A percentile compares a stretch with the other conserved stretches of the same genome.
Conservation (phyloP, 2,113 vertebrate species). For the Rostratula benghalensis region DNA sequence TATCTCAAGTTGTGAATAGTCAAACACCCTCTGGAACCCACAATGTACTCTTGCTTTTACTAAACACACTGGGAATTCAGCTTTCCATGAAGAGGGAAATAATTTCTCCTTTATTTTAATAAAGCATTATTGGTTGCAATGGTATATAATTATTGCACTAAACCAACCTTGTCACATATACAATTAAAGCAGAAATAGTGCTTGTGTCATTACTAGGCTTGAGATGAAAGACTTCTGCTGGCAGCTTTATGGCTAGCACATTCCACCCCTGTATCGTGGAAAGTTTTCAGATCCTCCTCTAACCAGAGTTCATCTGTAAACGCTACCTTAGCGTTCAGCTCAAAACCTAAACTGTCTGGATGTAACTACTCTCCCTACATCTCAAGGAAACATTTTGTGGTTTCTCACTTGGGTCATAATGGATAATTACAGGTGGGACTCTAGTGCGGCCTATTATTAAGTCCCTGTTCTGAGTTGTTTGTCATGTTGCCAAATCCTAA, state of each 20-base stretch:
- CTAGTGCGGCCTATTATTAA: not conserved
- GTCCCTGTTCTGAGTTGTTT: not conserved
- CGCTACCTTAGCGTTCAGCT: not conserved
- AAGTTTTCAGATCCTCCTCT: not conserved
- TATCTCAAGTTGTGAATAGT: not conserved
- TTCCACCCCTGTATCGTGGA: not conserved
- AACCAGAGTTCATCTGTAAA: not conserved
- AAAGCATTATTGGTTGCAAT: not conserved
- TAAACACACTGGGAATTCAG: not conserved
- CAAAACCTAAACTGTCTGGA: not conserved
- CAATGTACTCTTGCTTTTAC: not conserved
- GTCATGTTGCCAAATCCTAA: not conserved
- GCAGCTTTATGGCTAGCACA: not conserved
- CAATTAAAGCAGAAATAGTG: conserved; percentile 35
- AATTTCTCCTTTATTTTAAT: not conserved
- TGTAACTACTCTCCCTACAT: not conserved
- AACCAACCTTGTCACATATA: not conserved
- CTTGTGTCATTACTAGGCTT: not conserved
- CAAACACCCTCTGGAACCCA: not conserved
- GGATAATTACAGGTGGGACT: not conserved
- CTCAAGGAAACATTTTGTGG: not conserved
- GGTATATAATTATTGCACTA: not conserved
- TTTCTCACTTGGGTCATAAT: not conserved
- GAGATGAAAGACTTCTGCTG: conserved; percentile 18
- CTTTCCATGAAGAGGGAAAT: not conserved